Percentiles rank a stretch among this genome's conserved stretches.
Evolutionary conservation across 2,113 vertebrate species (phyloP).

Genomic region (Callocephalon fimbriatum): DNA sequence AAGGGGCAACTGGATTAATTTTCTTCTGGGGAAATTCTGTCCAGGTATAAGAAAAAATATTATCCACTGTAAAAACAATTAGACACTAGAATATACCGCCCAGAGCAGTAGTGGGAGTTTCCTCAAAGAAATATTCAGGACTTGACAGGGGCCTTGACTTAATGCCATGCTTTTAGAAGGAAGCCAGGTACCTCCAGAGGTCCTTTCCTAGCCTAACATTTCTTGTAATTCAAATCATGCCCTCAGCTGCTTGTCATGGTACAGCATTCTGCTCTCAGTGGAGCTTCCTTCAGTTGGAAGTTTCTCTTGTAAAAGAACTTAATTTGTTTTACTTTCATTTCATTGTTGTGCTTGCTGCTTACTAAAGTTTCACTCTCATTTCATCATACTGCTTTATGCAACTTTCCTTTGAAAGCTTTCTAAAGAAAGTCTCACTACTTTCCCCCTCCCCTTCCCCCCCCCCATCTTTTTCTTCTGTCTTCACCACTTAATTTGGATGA

Average conservation of each 20-base stretch:
- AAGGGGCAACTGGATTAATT: background rate
- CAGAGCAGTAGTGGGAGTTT: background rate
- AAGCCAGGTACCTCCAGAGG: background rate
- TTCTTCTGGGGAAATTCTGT: background rate
- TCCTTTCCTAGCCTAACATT: background rate
- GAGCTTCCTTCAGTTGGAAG: background rate
- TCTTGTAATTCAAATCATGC: background rate
- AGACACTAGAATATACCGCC: background rate
- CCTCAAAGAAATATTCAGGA: background rate
- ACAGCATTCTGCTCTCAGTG: background rate
- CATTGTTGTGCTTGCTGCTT: background rate
- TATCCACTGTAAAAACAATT: background rate
- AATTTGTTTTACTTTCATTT: constrained; percentile 13
- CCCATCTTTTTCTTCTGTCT: background rate
- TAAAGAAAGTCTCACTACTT: background rate
- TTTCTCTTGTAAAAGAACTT: background rate
- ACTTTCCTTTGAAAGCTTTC: background rate
- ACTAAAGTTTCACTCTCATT: background rate
- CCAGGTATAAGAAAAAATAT: background rate
- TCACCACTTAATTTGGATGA: background rate
- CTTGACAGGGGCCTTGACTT: background rate
- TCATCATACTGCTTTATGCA: background rate
- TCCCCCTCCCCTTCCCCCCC: rapidly evolving
- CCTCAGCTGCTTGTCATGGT: background rate
- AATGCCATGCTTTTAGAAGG: background rate